Evolutionary conservation across 2,888 invertebrate genomes (phyloP).

Genomic region (Hololepta plana): DNA sequence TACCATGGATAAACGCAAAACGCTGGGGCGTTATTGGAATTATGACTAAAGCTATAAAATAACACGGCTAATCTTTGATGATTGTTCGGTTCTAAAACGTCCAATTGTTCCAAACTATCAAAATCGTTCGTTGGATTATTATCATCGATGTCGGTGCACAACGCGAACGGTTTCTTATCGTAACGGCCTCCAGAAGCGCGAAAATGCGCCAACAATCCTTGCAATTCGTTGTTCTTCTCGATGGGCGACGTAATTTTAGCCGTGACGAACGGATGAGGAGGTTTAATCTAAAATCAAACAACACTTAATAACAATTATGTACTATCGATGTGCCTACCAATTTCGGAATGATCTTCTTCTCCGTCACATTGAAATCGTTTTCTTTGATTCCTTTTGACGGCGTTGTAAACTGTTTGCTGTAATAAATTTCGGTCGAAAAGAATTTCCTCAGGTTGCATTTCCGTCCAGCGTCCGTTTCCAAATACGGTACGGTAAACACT

Average conservation of each 20-base stretch:
- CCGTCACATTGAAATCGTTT: conserved; percentile 9
- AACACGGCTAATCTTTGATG: conserved; percentile 79
- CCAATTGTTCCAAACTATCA: conserved; percentile 25
- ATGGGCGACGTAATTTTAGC: conserved; percentile 47
- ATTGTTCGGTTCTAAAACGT: conserved; percentile 61
- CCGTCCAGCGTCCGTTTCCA: conserved; percentile 70
- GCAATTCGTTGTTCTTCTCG: conserved; percentile 46
- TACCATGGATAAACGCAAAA: conserved; percentile 84
- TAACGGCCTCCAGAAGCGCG: conserved; percentile 67
- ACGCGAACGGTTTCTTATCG: conserved; percentile 18
- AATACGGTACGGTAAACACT: conserved; percentile 66
- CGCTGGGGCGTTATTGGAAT: conserved; percentile 60
- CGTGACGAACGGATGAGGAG: conserved; percentile 55
- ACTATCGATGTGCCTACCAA: conserved; percentile 3
- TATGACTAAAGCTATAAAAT: conserved; percentile 70
- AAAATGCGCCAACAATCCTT: conserved; percentile 64
- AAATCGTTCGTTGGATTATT: too few relatives aligned
- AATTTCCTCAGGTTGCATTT: conserved; percentile 53
- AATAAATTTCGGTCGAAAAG: conserved; percentile 56
- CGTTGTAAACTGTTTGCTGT: conserved; percentile 43
- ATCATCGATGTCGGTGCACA: too few relatives aligned
- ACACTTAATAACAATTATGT: conserved; percentile 11
- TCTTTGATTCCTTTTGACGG: too few relatives aligned
- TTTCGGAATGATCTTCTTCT: conserved; percentile 4
- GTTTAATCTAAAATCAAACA: conserved; percentile 25